These are phyloP conservation scores for Onychomys leucogaster DNA, from an alignment of 2,797 vertebrate genomes.

Conservation along the genomic window DNA sequence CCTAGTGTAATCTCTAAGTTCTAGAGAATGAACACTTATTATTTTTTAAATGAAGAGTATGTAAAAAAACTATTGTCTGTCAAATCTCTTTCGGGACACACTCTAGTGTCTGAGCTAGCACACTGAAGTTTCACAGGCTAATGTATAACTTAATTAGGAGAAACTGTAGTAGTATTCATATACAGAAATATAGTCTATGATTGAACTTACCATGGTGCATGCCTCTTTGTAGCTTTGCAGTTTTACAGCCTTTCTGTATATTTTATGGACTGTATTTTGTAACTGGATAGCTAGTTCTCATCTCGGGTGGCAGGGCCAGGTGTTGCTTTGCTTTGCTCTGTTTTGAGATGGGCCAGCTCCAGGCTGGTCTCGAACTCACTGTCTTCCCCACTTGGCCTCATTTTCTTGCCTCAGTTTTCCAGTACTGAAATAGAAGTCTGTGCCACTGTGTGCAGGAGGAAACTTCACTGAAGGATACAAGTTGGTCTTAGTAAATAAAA, in stretches of 20 bases:
- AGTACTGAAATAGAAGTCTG: neutral
- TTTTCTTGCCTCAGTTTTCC: neutral
- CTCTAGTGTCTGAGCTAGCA: neutral
- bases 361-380: neutral
- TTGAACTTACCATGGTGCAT: neutral
- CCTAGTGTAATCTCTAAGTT: slow-evolving; percentile 29
- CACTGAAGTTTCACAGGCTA: neutral
- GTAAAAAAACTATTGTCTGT: neutral
- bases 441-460: neutral
- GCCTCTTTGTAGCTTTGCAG: neutral
- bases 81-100: neutral
- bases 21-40: neutral
- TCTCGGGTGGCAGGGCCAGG: too few relatives aligned
- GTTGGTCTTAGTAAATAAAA: neutral
- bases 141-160: slow-evolving; percentile 39
- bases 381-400: neutral
- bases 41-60: neutral
- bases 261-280: slow-evolving; percentile 21
- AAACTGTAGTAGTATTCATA: neutral
- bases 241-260: neutral
- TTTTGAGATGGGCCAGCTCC: neutral
- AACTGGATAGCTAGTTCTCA: neutral
- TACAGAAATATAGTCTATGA: neutral
- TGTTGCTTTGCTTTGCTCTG: neutral
- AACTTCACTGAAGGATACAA: slow-evolving; percentile 16